Evolutionary conservation across 2,113 vertebrate genomes (phyloP), one percentile per base, ranked within the genome.

Genomic region (Hydrolagus affinis): DNA sequence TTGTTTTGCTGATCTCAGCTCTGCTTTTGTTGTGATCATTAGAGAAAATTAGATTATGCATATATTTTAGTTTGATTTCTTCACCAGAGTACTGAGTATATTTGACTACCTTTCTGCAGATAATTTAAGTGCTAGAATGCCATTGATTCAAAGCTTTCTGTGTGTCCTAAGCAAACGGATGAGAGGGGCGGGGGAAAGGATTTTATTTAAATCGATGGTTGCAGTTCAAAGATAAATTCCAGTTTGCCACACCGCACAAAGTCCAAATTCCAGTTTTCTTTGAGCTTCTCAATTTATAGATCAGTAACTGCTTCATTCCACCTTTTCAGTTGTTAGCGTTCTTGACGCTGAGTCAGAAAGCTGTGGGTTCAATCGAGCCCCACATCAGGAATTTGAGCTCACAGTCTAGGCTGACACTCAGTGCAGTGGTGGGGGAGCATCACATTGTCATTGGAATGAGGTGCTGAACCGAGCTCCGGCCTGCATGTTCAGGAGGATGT

Each of bases 1-100:
- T 32, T 62, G 17, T 21, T 83, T 68, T 83, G 78, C 78, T 83
- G 62, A 83, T 66, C 78, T 32, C 19, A 83, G 78, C 78, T 14
- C 7, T 80, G 59, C 21, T 25, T 21, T 80, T 66, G 23, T 74
- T 44, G 32, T 9, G 60, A 83, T 83, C 78, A 83, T 83, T 66
- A 83, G 62, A 83, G 28, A 83, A 64, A 21, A 32, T 83, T 23
- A 30, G 9, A 23, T 66, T 64, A 66, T 68, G 14, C 32, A 15
- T 17, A 19, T 68, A 30, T 83, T 83, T 17, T 8, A 21, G 76
- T 12, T 23, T 78, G 15, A n/a, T 75, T 44, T 74, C 19, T 66
- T 83, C 28, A 83, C 32, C 66, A 7, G 59, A 17, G 2, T 2
- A 4, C 30, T 66, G 17, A 68, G 25, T 32, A 11, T 83, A 62